Base-by-base conservation (phyloP, 2,888 invertebrate genomes). In the Maniola hyperantus region DNA sequence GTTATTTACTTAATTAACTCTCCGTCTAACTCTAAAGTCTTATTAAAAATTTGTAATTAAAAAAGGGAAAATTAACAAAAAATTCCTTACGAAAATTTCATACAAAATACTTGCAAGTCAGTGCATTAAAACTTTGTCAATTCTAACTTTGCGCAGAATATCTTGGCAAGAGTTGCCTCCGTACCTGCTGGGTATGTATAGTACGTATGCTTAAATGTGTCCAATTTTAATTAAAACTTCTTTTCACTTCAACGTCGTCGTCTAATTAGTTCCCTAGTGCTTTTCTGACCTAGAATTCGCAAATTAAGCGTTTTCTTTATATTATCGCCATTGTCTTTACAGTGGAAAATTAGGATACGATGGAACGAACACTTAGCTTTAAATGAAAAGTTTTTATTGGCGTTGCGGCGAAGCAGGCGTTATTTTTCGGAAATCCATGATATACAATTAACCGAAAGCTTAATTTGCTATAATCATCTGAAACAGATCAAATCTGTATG, bases 81-180 rank as follows among this genome's bases (percentile, higher is more conserved):
- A 6, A 46, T 39, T 46, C 6, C 15, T 48, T 6, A 2, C 11
- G 20, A 13, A 26, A 51, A 51, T 26, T 51, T 51, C 11, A 5
- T 15, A 15, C 15, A 36, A 54, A n/a, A 15, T 36, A 15, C 15
- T 54, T 54, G 54, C 54, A 34, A 20, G 36, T 58, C 58, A 65
- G 39, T 54, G 36, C 46, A 65, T 71, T 70, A 67, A 68, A 70
- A 67, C 65, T 68, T 67, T 46, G 60, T 50, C 57, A 66, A 62
- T 66, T 68, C 8, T 11, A 53, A 46, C 44, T 55, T 42, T 51
- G 34, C 26, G n/a, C 54, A n/a, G 13, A 34, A 48, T 48, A 60
- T 33, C 13, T 51, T 42, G 39, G 42, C 11, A 8, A 1, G 57
- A 58, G 44, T 58, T 62, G n/a, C 33, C 48, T 33, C 34, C 60